Percentiles rank a stretch among this genome's conserved stretches.
phyloP scores from a whole-genome alignment of 2,797 vertebrate species.

The Galagoides demidoff region DNA sequence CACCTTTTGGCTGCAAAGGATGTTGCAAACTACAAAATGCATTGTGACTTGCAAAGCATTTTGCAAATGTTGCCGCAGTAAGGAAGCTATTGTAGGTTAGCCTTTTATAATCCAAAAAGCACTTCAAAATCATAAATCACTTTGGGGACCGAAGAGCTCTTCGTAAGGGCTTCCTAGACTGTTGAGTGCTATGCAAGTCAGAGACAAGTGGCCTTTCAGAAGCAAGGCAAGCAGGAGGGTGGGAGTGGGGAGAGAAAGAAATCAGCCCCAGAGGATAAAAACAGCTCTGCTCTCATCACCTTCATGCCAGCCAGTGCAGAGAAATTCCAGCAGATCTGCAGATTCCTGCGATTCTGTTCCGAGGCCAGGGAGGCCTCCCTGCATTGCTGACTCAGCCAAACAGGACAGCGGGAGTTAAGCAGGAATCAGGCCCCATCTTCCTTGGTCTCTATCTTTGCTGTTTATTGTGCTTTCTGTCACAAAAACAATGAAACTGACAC shows the following conservation, averaged over 20 bases:
- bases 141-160: slow-evolving; percentile 14
- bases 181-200: not conserved
- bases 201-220: slow-evolving; percentile 52
- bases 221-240: not conserved
- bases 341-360: slow-evolving; percentile 24
- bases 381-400: slow-evolving; percentile 67
- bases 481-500: not conserved
- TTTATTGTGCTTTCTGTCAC: not conserved
- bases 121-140: slow-evolving; percentile 67
- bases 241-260: not conserved
- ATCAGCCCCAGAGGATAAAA: not conserved
- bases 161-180: slow-evolving; percentile 46
- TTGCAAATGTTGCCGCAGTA: slow-evolving; percentile 1
- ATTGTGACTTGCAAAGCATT: slow-evolving; percentile 46
- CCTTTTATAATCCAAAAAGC: slow-evolving; percentile 57
- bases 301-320: not conserved
- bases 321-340: slow-evolving; percentile 36
- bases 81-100: slow-evolving; percentile 52
- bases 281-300: not conserved
- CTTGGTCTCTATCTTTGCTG: not conserved
- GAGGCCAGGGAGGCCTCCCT: not conserved
- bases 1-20: not conserved
- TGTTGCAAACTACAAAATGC: not conserved
- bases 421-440: not conserved
- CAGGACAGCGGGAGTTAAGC: not conserved